Conservation (phyloP, 2,888 invertebrate genomes). For the Eristalis intricaria region DNA sequence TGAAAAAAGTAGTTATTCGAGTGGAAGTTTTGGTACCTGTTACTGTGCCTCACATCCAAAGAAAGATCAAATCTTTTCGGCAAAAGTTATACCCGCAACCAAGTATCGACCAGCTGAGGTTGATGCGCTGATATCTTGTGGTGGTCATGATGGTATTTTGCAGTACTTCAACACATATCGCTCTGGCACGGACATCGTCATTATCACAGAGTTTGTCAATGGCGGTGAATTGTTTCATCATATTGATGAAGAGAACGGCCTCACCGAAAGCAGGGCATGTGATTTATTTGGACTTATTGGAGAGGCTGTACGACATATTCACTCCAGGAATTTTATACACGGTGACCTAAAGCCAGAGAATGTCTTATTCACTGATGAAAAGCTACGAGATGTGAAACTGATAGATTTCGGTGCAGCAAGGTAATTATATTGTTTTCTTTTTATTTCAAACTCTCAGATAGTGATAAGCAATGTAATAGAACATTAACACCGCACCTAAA, state of each 20-base stretch:
- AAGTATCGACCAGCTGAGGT: slow-evolving; percentile 84
- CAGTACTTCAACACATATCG: slow-evolving; percentile 90
- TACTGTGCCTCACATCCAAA: slow-evolving; percentile 75
- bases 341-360: slow-evolving; percentile 97
- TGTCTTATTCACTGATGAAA: slow-evolving; percentile 82
- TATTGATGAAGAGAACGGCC: slow-evolving; percentile 84
- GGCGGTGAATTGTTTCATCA: slow-evolving; percentile 91
- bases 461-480: not conserved
- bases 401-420: slow-evolving; percentile 98
- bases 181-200: slow-evolving; percentile 93
- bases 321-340: slow-evolving; percentile 92
- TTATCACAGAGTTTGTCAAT: slow-evolving; percentile 91
- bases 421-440: slow-evolving; percentile 56
- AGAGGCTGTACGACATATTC: slow-evolving; percentile 92
- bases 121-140: slow-evolving; percentile 89
- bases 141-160: slow-evolving; percentile 94
- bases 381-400: slow-evolving; percentile 85
- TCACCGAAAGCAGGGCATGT: slow-evolving; percentile 91
- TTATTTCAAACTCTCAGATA: not conserved
- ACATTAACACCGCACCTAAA: too few species aligned
- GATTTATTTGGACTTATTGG: slow-evolving; percentile 91
- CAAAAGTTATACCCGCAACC: slow-evolving; percentile 77
- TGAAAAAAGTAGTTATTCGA: slow-evolving; percentile 73
- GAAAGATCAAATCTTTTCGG: slow-evolving; percentile 69
- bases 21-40: slow-evolving; percentile 77